Base-by-base conservation (phyloP, 2,888 invertebrate species). In the Phaonia tiefii region DNA sequence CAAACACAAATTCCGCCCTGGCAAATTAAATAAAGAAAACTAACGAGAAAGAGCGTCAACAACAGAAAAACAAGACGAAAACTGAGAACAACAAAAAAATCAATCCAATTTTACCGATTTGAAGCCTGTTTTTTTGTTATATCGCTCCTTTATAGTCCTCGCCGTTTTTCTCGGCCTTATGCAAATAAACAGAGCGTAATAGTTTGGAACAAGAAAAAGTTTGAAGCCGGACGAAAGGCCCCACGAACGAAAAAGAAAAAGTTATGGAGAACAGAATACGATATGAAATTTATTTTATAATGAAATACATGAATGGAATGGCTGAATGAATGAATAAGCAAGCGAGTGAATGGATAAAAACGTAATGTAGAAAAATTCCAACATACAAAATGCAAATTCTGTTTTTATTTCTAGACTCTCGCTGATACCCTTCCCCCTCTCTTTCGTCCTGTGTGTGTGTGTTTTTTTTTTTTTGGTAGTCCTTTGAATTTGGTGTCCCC, bases 171-270 rank as follows among this genome's bases (percentile, higher is more conserved):
- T 31, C 51, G 65, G 70, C 51, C 65, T 63, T 74, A 73, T 74
- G 73, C 75, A 83, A 83, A 79, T 78, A 79, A 81, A 75, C 69
- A 74, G 42, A 79, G 73, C 51, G 65, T 67, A 76, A 80, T 81
- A 76, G 74, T 80, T 76, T 39, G 46, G 1, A 66, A 42, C n/a
- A 11, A 39, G 46, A 71, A 46, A 44, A 44, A 42, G 20, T 54
- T 69, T 42, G 11, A 2, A 11, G 31, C 15, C 46, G 13, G 25
- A 13, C 54, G 22, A 25, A 17, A 65, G 26, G 65, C 51, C 31
- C 15, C 2, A 46, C n/a, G 37, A 39, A 37, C 10, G 37, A 4
- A 1, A 8, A 25, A 10, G 54, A 54, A 54, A 15, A 46, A 51
- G 7, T 51, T 11, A 42, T 39, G 11, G 46, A n/a, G 56, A n/a